phyloP scores from a whole-genome alignment of 2,888 invertebrate species.

The Argyresthia goedartella region DNA sequence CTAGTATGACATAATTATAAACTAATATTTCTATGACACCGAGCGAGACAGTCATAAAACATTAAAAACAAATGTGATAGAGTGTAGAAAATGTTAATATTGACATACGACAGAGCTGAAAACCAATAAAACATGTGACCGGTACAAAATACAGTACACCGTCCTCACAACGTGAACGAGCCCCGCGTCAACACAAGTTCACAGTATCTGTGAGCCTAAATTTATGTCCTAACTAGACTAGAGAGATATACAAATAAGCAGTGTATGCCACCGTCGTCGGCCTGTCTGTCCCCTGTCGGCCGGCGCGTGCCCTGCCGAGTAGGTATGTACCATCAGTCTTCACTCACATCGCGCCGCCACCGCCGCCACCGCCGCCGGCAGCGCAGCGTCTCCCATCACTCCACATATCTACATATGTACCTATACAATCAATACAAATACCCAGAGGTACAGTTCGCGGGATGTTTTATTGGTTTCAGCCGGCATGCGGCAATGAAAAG shows the following conservation, averaged over 20 bases:
- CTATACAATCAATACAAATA: neutral
- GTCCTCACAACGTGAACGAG: neutral
- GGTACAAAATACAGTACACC: neutral
- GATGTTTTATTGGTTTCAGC: constrained; percentile 57
- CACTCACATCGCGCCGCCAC: constrained; percentile 4
- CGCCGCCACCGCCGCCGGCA: neutral
- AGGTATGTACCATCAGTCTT: constrained; percentile 15
- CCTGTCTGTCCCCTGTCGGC: neutral
- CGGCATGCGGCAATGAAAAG: constrained; percentile 29
- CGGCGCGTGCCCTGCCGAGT: neutral
- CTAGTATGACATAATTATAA: constrained; percentile 2
- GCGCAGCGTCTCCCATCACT: too few species aligned
- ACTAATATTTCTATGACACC: constrained; percentile 9
- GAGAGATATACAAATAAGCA: constrained; percentile 10
- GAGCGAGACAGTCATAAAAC: constrained; percentile 17
- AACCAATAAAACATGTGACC: constrained; percentile 54
- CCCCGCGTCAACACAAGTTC: constrained; percentile 4
- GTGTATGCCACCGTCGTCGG: neutral
- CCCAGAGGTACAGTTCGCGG: neutral
- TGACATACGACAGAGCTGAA: constrained; percentile 28
- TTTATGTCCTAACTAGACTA: constrained; percentile 14
- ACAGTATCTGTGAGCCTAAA: constrained; percentile 9
- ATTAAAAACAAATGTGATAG: constrained; percentile 39
- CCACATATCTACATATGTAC: too few species aligned
- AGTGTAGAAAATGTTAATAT: constrained; percentile 62